Base-by-base conservation (phyloP, 2,888 invertebrate species). In the Rhagophthalmus giganteus region DNA sequence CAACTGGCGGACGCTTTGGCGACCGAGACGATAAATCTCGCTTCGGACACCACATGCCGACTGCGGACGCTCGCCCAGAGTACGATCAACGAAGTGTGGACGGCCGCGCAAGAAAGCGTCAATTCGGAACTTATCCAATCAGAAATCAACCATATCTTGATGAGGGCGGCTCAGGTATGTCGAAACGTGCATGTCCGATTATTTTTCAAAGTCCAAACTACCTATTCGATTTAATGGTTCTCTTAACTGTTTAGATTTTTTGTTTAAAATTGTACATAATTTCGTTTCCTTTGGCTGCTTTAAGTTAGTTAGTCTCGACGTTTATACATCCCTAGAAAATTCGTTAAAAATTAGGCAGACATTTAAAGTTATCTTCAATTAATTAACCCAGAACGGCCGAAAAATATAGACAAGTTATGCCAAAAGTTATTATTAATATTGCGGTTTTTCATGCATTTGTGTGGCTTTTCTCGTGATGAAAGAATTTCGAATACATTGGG, bases 121-220 rank as follows among this genome's bases (percentile, higher is more conserved):
- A 87, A 86, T 62, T 81, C 84, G 1, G 88, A 88, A 70, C 76
- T 90, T 15, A 86, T 89, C 15, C 87, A 87, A 66, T 85, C 87
- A 0, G 89, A 89, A 74, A 86, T 89, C 53, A 82, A 86, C 10
- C 86, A 88, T 50, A 86, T 88, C 3, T 79, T 88, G 67, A 78
- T 80, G 64, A 79, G 85, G 27, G 87, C 86, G 46, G 86, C 86
- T 2, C 84, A 84, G 64, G 76, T 82, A 34, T 14, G 34, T 35
- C n/a, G n/a, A n/a, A n/a, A n/a, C n/a, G n/a, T n/a, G n/a, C n/a
- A n/a, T n/a, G n/a, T n/a, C n/a, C n/a, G n/a, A n/a, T n/a, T n/a
- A n/a, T n/a, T n/a, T n/a, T n/a, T n/a, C n/a, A n/a, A n/a, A n/a
- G n/a, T n/a, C n/a, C n/a, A n/a, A n/a, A n/a, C n/a, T n/a, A n/a